phyloP scores from a whole-genome alignment of 53 echinoderm and acorn worm genomes.

The Antedon mediterranea region DNA sequence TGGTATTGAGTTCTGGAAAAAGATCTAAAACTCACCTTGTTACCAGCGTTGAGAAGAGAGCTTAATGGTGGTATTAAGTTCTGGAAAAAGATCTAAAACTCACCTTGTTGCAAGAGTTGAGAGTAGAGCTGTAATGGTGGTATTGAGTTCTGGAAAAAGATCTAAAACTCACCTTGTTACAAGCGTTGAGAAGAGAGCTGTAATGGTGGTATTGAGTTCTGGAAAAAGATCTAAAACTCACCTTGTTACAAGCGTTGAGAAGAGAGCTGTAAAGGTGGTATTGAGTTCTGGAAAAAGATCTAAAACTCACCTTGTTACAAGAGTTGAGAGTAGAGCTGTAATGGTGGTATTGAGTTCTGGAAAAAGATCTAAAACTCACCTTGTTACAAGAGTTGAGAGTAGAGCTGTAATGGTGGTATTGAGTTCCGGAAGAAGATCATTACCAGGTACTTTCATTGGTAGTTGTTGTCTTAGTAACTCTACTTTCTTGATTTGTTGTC shows the following conservation, averaged over 20 bases:
- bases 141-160: constrained; percentile 66
- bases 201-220: constrained; percentile 64
- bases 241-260: constrained; percentile 84
- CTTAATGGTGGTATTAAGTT: constrained; percentile 57
- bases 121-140: constrained; percentile 51
- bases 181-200: constrained; percentile 62
- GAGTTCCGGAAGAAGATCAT: constrained; percentile 58
- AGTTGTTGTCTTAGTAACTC: constrained; percentile 81
- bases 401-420: constrained; percentile 69
- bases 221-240: no score
- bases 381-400: constrained; percentile 81
- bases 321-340: constrained; percentile 72
- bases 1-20: constrained; percentile 68
- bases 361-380: no score
- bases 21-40: constrained; percentile 59
- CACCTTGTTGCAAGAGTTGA: constrained; percentile 31
- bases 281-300: no score
- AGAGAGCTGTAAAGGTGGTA: constrained; percentile 61
- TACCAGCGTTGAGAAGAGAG: constrained; percentile 75
- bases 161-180: constrained; percentile 1
- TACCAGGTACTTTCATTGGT: constrained; percentile 59
- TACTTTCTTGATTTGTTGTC: constrained; percentile 82
- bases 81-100: constrained; percentile 51
- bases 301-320: constrained; percentile 73
- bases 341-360: constrained; percentile 68